phyloP scores from a whole-genome alignment of 2,888 invertebrate species.

The Aleiodes testaceus region DNA sequence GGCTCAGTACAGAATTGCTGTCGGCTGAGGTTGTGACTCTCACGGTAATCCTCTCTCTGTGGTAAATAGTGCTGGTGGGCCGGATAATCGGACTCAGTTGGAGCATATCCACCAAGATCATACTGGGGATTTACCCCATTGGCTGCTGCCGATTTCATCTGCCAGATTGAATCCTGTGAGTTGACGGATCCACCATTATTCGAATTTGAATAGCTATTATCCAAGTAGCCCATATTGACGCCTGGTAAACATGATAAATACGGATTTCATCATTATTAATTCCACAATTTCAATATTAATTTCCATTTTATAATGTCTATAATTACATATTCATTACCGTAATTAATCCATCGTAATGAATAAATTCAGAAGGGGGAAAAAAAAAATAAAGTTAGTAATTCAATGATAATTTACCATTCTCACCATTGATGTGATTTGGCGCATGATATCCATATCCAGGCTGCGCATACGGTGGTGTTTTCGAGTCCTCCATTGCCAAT shows the following conservation, averaged over 20 bases:
- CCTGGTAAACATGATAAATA: slow-evolving; percentile 73
- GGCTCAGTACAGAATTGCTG: slow-evolving; percentile 92
- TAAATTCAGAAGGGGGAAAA: slow-evolving; percentile 19
- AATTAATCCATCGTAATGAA: background rate
- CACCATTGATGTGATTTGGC: slow-evolving; percentile 83
- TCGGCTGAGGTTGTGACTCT: slow-evolving; percentile 87
- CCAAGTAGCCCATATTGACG: slow-evolving; percentile 92
- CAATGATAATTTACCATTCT: slow-evolving; percentile 73
- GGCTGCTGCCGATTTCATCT: slow-evolving; percentile 91
- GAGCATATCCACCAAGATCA: slow-evolving; percentile 89
- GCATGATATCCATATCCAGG: slow-evolving; percentile 90
- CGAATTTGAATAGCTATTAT: slow-evolving; percentile 93
- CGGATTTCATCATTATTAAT: slow-evolving; percentile 20
- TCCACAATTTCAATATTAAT: background rate
- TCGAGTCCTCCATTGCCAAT: slow-evolving; percentile 88
- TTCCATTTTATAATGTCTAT: background rate
- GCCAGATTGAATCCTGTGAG: slow-evolving; percentile 95
- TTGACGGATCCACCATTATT: slow-evolving; percentile 97
- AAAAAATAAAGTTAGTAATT: slow-evolving; percentile 41
- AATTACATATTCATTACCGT: background rate
- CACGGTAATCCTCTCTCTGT: slow-evolving; percentile 83
- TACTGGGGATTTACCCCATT: slow-evolving; percentile 81
- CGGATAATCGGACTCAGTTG: slow-evolving; percentile 86
- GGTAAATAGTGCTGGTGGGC: slow-evolving; percentile 86
- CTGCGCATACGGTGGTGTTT: slow-evolving; percentile 88